Evolutionary conservation across 2,113 vertebrate species (phyloP).

Genomic region (Buteo buteo): DNA sequence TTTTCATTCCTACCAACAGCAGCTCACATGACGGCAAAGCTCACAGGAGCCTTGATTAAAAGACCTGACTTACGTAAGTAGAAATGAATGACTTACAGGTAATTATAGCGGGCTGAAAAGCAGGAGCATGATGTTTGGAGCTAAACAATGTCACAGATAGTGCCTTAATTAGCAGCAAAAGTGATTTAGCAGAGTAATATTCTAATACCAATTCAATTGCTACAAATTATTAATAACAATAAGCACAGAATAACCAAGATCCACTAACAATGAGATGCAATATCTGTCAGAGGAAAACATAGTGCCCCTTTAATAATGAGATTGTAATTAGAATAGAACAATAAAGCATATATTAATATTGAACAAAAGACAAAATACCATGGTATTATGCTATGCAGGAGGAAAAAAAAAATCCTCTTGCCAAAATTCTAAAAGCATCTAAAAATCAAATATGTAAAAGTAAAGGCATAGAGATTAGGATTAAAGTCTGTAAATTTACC

Average conservation of each 20-base stretch:
- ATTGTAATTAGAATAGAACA: constrained; percentile 34
- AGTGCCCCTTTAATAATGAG: constrained; percentile 7
- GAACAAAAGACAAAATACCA: neutral
- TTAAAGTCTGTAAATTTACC: neutral
- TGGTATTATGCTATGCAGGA: neutral
- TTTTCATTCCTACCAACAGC: neutral
- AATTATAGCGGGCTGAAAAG: constrained; percentile 18
- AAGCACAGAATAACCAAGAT: neutral
- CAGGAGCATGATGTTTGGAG: neutral
- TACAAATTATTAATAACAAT: constrained; percentile 51
- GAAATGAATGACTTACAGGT: constrained; percentile 7
- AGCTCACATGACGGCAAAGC: neutral
- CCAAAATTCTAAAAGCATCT: neutral
- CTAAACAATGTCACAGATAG: neutral
- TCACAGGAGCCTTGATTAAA: neutral
- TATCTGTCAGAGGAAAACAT: constrained; percentile 26
- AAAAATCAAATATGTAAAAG: neutral
- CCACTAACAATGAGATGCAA: neutral
- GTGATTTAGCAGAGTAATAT: constrained; percentile 57
- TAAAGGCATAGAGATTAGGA: neutral
- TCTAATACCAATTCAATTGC: constrained; percentile 44
- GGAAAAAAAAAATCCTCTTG: neutral
- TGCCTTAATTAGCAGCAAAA: constrained; percentile 50
- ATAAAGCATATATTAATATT: constrained; percentile 27
- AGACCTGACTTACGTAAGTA: neutral